Evolutionary conservation across 2,113 vertebrate genomes (phyloP).

Genomic region (Anguilla japonica): DNA sequence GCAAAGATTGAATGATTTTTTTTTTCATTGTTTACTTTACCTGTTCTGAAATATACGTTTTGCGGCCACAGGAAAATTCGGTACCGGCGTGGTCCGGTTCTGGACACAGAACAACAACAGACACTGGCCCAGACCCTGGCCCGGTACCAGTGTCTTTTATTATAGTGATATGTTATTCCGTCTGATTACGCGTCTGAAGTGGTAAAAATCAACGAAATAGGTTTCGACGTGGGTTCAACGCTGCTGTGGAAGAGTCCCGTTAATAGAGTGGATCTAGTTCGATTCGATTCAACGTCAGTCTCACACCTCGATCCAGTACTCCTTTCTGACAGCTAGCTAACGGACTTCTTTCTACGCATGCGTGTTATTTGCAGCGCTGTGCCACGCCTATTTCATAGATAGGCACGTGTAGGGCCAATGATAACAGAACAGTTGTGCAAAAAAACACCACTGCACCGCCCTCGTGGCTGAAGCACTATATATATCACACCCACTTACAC

Average conservation of each 20-base stretch:
- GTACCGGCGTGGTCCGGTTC: conserved; percentile 20
- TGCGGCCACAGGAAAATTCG: conserved; percentile 24
- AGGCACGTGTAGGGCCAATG: conserved; percentile 9
- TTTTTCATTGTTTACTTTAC: not conserved
- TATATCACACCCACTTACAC: conserved; percentile 28
- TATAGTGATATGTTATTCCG: conserved; percentile 12
- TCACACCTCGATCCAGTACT: conserved; percentile 14
- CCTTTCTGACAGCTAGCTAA: conserved; percentile 62
- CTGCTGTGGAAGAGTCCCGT: not conserved
- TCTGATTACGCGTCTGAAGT: not conserved
- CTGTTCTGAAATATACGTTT: conserved; percentile 15
- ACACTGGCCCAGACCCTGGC: conserved; percentile 18
- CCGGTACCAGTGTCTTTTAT: not conserved
- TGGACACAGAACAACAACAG: conserved; percentile 18
- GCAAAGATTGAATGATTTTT: conserved; percentile 14
- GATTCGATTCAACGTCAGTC: conserved; percentile 9
- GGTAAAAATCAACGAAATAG: not conserved
- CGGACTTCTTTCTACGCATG: conserved; percentile 56
- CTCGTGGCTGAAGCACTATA: not conserved
- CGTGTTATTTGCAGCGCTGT: conserved; percentile 33
- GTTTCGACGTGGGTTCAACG: not conserved
- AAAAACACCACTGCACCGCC: not conserved
- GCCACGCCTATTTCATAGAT: not conserved
- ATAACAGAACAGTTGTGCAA: not conserved
- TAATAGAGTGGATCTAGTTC: not conserved